phyloP scores from a whole-genome alignment of 2,797 vertebrate genomes.

The Diplodus puntazzo region DNA sequence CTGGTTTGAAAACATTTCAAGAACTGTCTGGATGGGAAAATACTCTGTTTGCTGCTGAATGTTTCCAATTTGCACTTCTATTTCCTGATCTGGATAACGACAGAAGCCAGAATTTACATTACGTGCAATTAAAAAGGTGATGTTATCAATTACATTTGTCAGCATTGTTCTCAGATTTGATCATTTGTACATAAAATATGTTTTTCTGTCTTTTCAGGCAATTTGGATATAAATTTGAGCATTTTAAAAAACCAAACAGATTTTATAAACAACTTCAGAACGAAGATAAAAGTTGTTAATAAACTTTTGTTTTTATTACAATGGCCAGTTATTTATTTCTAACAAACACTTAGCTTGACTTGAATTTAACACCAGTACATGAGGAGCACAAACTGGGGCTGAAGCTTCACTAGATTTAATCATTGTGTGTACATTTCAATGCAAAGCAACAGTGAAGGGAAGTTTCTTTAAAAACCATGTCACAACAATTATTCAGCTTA shows the following conservation, averaged over 20 bases:
- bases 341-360: neutral
- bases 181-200: neutral
- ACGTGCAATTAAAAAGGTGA: neutral
- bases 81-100: neutral
- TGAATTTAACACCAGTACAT: neutral
- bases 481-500: constrained; percentile 24
- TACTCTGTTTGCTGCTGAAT: neutral
- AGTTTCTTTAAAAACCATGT: neutral
- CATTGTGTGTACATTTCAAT: constrained; percentile 14
- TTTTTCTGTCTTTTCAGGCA: neutral
- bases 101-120: neutral
- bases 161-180: neutral
- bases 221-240: neutral
- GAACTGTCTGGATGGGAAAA: neutral
- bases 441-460: constrained; percentile 1
- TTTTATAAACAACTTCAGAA: neutral
- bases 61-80: neutral
- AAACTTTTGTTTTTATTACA: neutral
- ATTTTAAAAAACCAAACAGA: too few species aligned
- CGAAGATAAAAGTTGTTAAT: neutral
- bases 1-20: neutral
- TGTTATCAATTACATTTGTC: neutral
- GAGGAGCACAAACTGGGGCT: constrained; percentile 12
- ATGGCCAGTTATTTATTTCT: neutral
- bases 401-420: neutral